Evolutionary conservation across 2,113 vertebrate genomes (phyloP), one percentile per base, ranked within the genome.

Genomic region (Pomatorhinus ruficollis): DNA sequence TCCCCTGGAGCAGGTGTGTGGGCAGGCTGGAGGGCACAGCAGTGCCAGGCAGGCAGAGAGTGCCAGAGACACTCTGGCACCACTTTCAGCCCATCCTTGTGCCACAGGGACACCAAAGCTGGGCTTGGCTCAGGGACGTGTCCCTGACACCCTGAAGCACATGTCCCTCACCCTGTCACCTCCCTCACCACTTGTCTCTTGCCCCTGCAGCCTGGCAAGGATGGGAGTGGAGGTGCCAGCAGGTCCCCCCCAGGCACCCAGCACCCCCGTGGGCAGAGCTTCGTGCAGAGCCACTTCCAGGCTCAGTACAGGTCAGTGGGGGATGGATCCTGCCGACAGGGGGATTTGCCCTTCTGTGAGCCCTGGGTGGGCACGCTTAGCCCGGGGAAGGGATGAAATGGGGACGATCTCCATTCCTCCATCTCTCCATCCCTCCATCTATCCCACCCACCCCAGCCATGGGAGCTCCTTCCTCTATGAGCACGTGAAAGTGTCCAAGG

Each of bases 231-330:
- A 6, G 20, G 90, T 64, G 91, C 95, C 16, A 83, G 95, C 79
- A 82, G 93, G 71, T 76, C 95, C 44, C 70, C 81, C 13, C 79
- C 91, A 2, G 76, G 95, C 11, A 9, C 91, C 24, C 97, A 90
- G 52, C 98, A 85, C 59, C 95, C 91, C 23, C 83, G 47, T 12
- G 98, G 98, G 30, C 98, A 99, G 91, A 99, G 99, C 95, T 99
- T 99, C 27, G 99, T 99, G 68, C 98, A 99, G 92, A 99, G 98
- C 90, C 99, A 99, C 96, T 99, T 99, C 96, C 99, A 99, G 97
- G 99, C 99, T 4, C 99, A 99, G 94, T 99, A 99, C 98, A 99
- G 99, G 99, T 99, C 95, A 98, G 98, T 5, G 8, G 13, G 25
- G 27, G 27, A 5, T 0, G 0, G 42, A 52, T 31, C 65, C 65